Base-by-base conservation (phyloP, 1,140 invertebrate species). In the Orussus abietinus region DNA sequence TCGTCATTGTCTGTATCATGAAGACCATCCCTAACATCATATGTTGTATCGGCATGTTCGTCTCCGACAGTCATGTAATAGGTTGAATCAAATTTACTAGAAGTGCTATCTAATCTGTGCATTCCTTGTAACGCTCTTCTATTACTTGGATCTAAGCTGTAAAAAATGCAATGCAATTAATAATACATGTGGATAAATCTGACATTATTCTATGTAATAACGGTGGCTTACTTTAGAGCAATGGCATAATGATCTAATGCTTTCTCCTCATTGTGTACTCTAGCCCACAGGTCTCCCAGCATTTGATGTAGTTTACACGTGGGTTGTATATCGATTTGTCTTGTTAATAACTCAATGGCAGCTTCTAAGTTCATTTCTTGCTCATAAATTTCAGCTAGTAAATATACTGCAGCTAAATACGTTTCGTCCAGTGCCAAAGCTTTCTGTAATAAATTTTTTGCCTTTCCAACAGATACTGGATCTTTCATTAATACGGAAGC, bases 401-500 rank as follows among this genome's bases (percentile, higher is more conserved):
- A 73, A 56, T 81, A 85, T 2, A 88, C 78, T 21, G 85, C 83
- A 7, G 83, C 79, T 11, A 86, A 59, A 61, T 82, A 81, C 2
- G 65, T 65, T 19, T 80, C 77, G 55, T 88, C 84, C 54, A 79
- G 72, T 36, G 71, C 71, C 32, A 88, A 66, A 12, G 85, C 84
- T 55, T 82, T 84, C 57, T 88, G 84, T 22, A 88, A 58, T 13
- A 83, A 72, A 41, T 76, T 75, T 63, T 84, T 85, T 1, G 80
- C 81, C 56, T 83, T 83, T 2, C 72, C 61, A 30, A 81, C 66
- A 11, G 76, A 78, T 4, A 77, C 68, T 22, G 82, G 78, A 67
- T 86, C 84, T 64, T 85, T 86, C 49, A 82, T 75, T 33, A 88
- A 62, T 10, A 85, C 83, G 30, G 76, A 79, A 1, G 84, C 83